Evolutionary conservation across 2,797 vertebrate species (phyloP).

Genomic region (Syndactyla subalaris): DNA sequence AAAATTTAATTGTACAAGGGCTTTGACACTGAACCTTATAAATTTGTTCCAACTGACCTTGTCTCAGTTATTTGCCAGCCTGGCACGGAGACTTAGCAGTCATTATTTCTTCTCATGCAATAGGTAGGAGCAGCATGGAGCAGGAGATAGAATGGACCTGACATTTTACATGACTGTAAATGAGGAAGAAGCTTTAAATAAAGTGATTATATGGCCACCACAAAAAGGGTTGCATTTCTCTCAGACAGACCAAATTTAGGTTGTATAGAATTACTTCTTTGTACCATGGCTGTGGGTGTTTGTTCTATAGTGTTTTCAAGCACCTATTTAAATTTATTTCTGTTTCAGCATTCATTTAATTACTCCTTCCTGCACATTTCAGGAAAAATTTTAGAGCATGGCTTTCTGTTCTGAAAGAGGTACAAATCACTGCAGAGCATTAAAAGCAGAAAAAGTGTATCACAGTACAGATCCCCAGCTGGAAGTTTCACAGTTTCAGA

Average conservation of each 20-base stretch:
- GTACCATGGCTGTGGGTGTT: slow-evolving; percentile 7
- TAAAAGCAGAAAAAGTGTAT: neutral
- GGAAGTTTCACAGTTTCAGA: neutral
- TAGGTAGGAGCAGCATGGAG: slow-evolving; percentile 23
- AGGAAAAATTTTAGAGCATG: neutral
- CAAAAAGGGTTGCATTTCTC: slow-evolving; percentile 37
- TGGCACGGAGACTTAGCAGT: slow-evolving; percentile 28
- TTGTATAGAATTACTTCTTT: slow-evolving; percentile 33
- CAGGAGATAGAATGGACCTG: slow-evolving; percentile 17
- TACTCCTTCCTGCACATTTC: neutral
- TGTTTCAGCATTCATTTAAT: slow-evolving; percentile 32
- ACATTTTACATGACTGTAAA: slow-evolving; percentile 52
- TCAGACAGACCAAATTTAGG: slow-evolving; percentile 31
- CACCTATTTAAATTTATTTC: slow-evolving; percentile 50
- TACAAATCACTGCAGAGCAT: neutral
- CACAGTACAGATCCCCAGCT: accelerated
- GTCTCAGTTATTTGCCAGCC: slow-evolving; percentile 69
- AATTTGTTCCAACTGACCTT: slow-evolving; percentile 75
- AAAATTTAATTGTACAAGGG: slow-evolving; percentile 64
- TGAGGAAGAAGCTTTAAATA: slow-evolving; percentile 59
- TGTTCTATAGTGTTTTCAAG: slow-evolving; percentile 53
- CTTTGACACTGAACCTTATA: slow-evolving; percentile 61
- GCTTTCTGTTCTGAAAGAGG: neutral
- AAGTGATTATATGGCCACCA: slow-evolving; percentile 44
- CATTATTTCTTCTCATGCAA: slow-evolving; percentile 62